Base-by-base conservation (phyloP, 2,888 invertebrate species). In the Parasteatoda lunata region DNA sequence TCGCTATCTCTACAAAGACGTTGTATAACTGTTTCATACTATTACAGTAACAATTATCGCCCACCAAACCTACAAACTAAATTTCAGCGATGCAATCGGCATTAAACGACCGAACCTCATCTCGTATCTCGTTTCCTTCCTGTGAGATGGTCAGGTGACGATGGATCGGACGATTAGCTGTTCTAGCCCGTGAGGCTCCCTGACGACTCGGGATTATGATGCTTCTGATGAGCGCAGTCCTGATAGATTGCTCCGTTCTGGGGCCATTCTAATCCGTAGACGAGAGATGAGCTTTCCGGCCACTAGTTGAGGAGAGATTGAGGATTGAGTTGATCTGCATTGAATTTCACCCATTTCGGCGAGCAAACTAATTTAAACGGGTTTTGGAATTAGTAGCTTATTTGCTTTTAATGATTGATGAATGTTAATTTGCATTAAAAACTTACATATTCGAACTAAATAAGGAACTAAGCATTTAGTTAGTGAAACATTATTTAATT, bases 81-180 rank as follows among this genome's bases (percentile, higher is more conserved):
- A 59, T 59, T 59, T 59, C 59, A 30, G 59, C 59, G 59, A 59
- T 9, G 59, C 30, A 59, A 13, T 59, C n/a, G 59, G 59, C 9
- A 13, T 59, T 9, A 13, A n/a, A 59, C 59, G n/a, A 59, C 30
- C 59, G 59, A 59, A n/a, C 30, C 59, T 59, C 59, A 59, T 59
- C n/a, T 13, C 59, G 8, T n/a, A n/a, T 59, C 59, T n/a, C 59
- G 59, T 59, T 59, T 13, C n/a, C 59, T 59, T 68, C 15, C 9
- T 9, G 15, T 9, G 11, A 45, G 59, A n/a, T 54, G 52, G 47
- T 45, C 73, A 30, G 70, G 70, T 54, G 79, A 64, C 64, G 79
- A 79, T 49, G 30, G 59, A 79, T 9, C 8, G 59, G 59, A 59
- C 59, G 59, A 59, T 59, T 59, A 59, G 59, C 4, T 59, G 59